These are phyloP conservation scores for Drosophila kanapiae DNA, from an alignment of 1,140 invertebrate species.

Conservation along the genomic window DNA sequence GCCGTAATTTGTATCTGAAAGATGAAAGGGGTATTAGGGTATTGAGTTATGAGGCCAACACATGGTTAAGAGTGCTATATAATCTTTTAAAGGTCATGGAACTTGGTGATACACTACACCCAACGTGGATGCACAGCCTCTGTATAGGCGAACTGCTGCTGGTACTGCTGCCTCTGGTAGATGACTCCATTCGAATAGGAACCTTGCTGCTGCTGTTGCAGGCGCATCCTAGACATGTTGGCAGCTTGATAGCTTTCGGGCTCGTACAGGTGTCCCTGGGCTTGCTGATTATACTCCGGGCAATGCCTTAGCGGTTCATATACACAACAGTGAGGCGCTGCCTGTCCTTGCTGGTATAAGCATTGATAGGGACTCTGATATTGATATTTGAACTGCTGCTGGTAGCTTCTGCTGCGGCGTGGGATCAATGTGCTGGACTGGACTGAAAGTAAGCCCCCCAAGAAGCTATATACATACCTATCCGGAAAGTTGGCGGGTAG, in stretches of 20 bases:
- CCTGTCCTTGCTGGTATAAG: slow-evolving; percentile 11
- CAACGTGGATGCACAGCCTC: slow-evolving; percentile 53
- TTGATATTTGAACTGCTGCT: slow-evolving; percentile 6
- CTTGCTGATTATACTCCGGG: neutral
- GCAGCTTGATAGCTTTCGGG: slow-evolving; percentile 13
- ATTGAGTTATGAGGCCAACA: neutral
- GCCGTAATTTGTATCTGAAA: slow-evolving; percentile 90
- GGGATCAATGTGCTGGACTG: slow-evolving; percentile 8
- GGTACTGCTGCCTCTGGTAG: slow-evolving; percentile 28
- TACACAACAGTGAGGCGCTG: neutral
- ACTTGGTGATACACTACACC: slow-evolving; percentile 73
- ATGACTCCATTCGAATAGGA: slow-evolving; percentile 2
- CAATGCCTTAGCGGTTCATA: slow-evolving; percentile 15
- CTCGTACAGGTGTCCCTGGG: slow-evolving; percentile 3
- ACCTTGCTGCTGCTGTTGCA: slow-evolving; percentile 2
- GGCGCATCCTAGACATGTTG: neutral
- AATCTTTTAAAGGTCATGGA: neutral
- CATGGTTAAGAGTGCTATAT: too few relatives aligned
- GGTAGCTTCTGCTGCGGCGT: slow-evolving; percentile 25
- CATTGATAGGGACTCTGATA: slow-evolving; percentile 2
- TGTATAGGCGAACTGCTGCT: slow-evolving; percentile 4
- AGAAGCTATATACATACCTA: slow-evolving; percentile 86
- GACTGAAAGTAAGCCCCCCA: neutral
- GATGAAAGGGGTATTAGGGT: slow-evolving; percentile 26
- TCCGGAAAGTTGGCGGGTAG: slow-evolving; percentile 87